Conservation (phyloP, 2,888 invertebrate species). For the Baronia brevicornis region DNA sequence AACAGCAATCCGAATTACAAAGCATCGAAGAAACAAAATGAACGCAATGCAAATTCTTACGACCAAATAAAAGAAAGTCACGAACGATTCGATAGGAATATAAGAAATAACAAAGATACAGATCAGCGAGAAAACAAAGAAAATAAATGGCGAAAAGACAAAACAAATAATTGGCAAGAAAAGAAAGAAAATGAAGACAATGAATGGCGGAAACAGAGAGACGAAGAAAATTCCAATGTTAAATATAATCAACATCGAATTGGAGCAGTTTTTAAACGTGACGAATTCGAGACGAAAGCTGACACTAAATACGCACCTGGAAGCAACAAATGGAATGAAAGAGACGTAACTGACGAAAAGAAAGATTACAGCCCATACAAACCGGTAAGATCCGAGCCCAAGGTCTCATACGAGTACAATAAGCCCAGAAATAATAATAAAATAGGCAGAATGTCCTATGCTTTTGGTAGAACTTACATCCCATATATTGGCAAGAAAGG, state of each 20-base stretch:
- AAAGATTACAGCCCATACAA: background rate
- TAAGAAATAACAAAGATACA: background rate
- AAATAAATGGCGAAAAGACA: background rate
- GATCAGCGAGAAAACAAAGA: background rate
- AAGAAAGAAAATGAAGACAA: background rate
- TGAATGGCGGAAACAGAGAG: no score
- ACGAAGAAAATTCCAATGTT: no score
- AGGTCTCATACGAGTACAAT: background rate
- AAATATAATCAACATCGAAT: no score
- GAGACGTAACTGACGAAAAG: background rate
- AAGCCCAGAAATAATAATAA: background rate
- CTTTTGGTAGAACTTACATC: conserved; percentile 7
- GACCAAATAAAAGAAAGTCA: background rate
- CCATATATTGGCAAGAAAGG: conserved; percentile 3
- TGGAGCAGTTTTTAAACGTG: no score
- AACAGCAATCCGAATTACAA: background rate
- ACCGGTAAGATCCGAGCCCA: background rate
- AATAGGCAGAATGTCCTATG: background rate
- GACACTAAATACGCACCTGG: background rate
- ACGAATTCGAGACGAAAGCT: background rate
- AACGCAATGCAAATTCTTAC: background rate
- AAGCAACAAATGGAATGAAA: background rate
- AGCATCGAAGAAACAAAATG: background rate
- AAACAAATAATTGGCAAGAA: background rate
- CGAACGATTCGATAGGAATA: background rate